Conservation (phyloP, 2,113 vertebrate genomes). For the Eulemur macaco region DNA sequence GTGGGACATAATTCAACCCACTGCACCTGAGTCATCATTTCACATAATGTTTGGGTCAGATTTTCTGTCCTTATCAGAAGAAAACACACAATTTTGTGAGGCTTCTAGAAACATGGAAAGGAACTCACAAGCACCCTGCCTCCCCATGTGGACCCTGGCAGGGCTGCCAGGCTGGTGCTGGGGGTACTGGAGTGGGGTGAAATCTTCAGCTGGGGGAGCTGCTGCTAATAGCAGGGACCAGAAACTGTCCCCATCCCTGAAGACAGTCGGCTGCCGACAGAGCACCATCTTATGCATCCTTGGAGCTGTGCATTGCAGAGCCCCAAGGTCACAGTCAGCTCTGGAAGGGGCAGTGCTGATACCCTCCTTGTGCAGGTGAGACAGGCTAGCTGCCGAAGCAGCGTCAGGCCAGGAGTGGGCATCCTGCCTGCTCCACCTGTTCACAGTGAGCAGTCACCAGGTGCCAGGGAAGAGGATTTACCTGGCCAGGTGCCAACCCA, state of each 20-base stretch:
- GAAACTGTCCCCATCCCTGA: not conserved
- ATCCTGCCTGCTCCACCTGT: not conserved
- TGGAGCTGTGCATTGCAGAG: not conserved
- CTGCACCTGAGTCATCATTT: not conserved
- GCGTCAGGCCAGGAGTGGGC: not conserved
- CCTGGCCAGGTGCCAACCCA: not conserved
- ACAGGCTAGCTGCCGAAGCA: not conserved
- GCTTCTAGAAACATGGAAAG: not conserved
- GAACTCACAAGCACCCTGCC: not conserved
- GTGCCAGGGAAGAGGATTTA: not conserved
- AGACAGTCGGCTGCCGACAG: not conserved
- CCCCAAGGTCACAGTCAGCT: not conserved
- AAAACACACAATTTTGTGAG: not conserved
- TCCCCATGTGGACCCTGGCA: not conserved
- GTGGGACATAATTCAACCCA: not conserved
- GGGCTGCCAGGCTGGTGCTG: not conserved
- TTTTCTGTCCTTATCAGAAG: not conserved
- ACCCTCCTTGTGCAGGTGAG: not conserved
- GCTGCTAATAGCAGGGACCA: not conserved
- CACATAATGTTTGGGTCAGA: not conserved
- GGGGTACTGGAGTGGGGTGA: not conserved
- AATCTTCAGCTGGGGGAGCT: not conserved
- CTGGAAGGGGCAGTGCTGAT: not conserved
- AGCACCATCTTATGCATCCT: not conserved
- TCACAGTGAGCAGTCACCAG: not conserved